Base-by-base conservation (phyloP, 1,140 invertebrate species). In the Melanaphis sacchari region DNA sequence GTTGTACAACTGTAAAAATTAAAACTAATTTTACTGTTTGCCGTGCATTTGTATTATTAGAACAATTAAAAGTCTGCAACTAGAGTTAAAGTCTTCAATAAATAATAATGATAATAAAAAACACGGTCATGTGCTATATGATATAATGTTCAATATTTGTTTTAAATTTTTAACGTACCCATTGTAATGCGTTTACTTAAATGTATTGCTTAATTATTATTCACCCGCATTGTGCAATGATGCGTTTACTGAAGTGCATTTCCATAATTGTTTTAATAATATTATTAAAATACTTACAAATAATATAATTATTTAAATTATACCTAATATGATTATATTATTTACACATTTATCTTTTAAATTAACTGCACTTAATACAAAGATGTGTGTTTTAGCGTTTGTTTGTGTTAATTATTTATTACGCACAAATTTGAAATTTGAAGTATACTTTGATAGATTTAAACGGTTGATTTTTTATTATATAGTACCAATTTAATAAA, bases 1-100 rank as follows among this genome's bases (percentile, higher is more conserved):
- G 52, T 90, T 54, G 15, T 59, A 59, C 52, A 26, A 40, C 49
- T 90, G 41, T 66, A 90, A 59, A 66, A 90, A 90, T 90, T 66
- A 90, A 90, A 90, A 66, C 38, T 66, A 90, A 66, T 90, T 66
- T 66, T 54, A 40, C 52, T 41, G 54, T 90, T 90, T 36, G 89
- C 26, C 59, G 89, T 66, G 54, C 89, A 41, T 90, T 90, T 59
- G 41, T 66, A 66, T 90, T 90, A 66, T 90, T 90, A 90, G 54
- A 41, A 66, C 89, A 90, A 90, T 90, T 90, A 90, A 90, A 59
- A 59, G 9, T 41, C 54, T 26, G 52, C 38, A n/a, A 90, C 52
- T 66, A 89, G 38, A 66, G 89, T 90, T 90, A 90, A 90, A 59
- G 41, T 41, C 38, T 66, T 90, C 26, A 66, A 90, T 90, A 59